A percentile compares a stretch with the other conserved stretches of the same genome.
Evolutionary conservation across 1,140 invertebrate species (phyloP).

Genomic region (Rhopalosiphum maidis): DNA sequence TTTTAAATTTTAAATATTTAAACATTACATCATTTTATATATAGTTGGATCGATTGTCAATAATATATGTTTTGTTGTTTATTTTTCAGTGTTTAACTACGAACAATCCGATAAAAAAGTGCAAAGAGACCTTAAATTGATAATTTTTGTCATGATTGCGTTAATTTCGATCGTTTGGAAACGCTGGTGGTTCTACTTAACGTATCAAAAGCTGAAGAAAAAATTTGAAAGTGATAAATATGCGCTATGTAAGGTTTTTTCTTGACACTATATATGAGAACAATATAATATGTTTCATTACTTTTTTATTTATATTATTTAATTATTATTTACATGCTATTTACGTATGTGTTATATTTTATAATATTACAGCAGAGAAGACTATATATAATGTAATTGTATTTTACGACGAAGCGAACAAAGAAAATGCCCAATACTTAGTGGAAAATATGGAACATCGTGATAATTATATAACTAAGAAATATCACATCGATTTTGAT

Average conservation of each 20-base stretch:
- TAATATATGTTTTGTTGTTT: background rate
- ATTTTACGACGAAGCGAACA: conserved; percentile 44
- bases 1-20: background rate
- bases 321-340: background rate
- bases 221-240: conserved; percentile 48
- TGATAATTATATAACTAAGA: conserved; percentile 30
- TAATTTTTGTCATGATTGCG: conserved; percentile 24
- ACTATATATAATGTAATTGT: background rate
- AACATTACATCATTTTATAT: background rate
- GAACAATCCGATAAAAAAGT: conserved; percentile 41
- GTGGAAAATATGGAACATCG: conserved; percentile 37
- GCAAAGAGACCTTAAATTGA: conserved; percentile 38
- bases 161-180: conserved; percentile 48
- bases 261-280: background rate
- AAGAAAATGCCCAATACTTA: conserved; percentile 28
- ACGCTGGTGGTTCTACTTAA: background rate
- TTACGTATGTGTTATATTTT: background rate
- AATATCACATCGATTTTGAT: conserved; percentile 8
- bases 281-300: background rate
- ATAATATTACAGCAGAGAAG: conserved; percentile 34
- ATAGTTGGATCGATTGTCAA: background rate
- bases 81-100: conserved; percentile 31
- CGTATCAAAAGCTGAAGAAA: background rate
- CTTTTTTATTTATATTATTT: background rate
- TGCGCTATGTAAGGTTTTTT: conserved; percentile 31